phyloP scores from a whole-genome alignment of 1,140 invertebrate species.

The Colletes latitarsis region DNA sequence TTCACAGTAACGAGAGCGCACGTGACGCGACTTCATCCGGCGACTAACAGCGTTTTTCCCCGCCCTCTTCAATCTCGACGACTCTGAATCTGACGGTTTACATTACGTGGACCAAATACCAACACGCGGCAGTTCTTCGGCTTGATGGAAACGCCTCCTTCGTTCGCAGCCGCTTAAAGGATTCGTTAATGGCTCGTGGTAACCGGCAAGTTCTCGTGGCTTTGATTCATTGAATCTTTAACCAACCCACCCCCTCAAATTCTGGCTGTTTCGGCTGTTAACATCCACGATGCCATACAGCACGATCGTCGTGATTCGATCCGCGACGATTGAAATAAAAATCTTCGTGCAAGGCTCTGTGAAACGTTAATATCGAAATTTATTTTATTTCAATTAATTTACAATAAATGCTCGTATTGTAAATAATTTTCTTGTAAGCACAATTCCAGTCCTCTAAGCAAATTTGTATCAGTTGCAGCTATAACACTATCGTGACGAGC shows the following conservation, averaged over 20 bases:
- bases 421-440: too few relatives aligned
- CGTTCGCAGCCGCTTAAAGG: neutral
- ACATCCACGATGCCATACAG: too few relatives aligned
- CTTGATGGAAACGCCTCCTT: neutral
- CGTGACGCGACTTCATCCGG: neutral
- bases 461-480: too few relatives aligned
- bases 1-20: neutral
- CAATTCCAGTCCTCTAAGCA: too few relatives aligned
- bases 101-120: neutral
- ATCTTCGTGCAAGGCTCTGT: neutral
- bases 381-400: too few relatives aligned
- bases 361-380: too few relatives aligned
- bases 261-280: neutral
- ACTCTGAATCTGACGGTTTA: conserved; percentile 3
- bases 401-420: too few relatives aligned
- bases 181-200: neutral
- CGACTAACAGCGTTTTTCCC: neutral
- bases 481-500: too few relatives aligned
- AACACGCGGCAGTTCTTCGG: neutral
- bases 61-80: neutral
- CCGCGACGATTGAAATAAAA: too few relatives aligned
- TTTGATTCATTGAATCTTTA: too few relatives aligned
- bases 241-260: neutral
- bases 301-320: too few relatives aligned
- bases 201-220: too few relatives aligned